Conservation (phyloP, 2,888 invertebrate genomes). For the Dysmachus trigonus region DNA sequence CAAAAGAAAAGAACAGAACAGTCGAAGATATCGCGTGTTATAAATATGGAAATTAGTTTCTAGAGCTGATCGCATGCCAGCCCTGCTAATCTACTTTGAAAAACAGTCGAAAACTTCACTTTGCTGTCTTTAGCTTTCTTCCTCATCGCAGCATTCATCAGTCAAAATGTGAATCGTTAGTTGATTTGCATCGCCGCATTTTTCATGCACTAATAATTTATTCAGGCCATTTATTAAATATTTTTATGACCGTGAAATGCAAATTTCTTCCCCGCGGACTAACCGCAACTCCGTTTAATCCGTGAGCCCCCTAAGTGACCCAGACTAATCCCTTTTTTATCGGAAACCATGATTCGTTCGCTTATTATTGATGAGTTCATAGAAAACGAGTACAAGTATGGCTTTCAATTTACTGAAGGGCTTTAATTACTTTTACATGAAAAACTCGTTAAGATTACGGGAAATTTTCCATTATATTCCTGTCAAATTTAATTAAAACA, state of each 20-base stretch:
- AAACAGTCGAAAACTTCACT: conserved; percentile 6
- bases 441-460: background rate
- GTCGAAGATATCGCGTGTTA: conserved; percentile 51
- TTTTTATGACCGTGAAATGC: background rate
- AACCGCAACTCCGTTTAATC: background rate
- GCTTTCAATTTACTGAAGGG: background rate
- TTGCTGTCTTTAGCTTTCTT: background rate
- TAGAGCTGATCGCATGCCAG: background rate
- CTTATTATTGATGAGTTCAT: background rate
- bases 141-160: conserved; percentile 4
- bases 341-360: background rate
- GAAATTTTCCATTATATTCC: background rate
- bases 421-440: background rate
- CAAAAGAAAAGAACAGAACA: background rate
- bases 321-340: background rate
- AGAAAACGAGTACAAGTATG: background rate
- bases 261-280: background rate
- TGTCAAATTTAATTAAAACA: background rate
- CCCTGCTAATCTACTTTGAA: background rate
- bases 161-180: background rate
- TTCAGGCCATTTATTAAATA: conserved; percentile 46
- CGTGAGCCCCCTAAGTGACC: background rate
- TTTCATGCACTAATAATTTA: conserved; percentile 48
- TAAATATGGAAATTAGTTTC: conserved; percentile 54
- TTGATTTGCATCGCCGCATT: conserved; percentile 38